Conservation (phyloP, 2,113 vertebrate species). For the Falco punctatus region DNA sequence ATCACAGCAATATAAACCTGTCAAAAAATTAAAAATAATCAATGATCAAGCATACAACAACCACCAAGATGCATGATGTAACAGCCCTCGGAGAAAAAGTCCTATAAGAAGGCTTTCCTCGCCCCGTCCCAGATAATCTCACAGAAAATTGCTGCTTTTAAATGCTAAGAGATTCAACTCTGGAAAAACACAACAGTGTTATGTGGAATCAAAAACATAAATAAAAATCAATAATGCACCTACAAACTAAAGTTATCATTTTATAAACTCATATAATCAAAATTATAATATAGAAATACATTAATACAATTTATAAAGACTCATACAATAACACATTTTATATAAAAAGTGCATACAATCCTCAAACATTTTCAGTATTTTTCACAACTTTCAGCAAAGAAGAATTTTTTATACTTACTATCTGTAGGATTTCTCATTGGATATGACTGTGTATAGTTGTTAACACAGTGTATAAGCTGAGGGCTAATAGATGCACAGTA, state of each 20-base stretch:
- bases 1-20: slow-evolving; percentile 96
- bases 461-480: slow-evolving; percentile 91
- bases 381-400: neutral
- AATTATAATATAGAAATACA: neutral
- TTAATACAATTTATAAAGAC: neutral
- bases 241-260: neutral
- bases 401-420: slow-evolving; percentile 81
- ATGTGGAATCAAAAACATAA: neutral
- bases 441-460: slow-evolving; percentile 96
- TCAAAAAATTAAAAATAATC: neutral
- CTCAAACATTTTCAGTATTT: neutral
- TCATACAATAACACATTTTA: neutral
- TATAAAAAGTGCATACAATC: neutral
- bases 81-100: neutral
- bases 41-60: neutral
- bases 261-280: neutral
- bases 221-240: neutral
- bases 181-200: neutral
- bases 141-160: neutral
- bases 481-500: slow-evolving; percentile 92
- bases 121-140: neutral
- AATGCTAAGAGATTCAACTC: neutral
- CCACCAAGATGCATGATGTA: neutral
- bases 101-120: neutral
- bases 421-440: slow-evolving; percentile 96